Conservation (phyloP, 2,797 vertebrate genomes). For the Notamacropus eugenii region DNA sequence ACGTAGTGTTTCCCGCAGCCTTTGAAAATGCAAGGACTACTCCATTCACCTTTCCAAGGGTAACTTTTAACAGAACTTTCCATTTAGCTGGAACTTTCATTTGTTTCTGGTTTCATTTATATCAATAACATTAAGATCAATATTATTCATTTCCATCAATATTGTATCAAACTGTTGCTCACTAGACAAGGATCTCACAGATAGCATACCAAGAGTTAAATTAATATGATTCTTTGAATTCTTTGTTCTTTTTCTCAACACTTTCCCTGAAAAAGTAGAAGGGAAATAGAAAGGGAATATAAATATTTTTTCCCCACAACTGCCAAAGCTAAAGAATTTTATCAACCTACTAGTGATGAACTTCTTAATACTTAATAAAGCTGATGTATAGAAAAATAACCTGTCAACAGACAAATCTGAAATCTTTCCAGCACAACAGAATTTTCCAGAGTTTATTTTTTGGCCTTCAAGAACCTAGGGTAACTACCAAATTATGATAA, state of each 20-base stretch:
- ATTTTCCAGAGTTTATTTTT: background rate
- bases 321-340: background rate
- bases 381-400: background rate
- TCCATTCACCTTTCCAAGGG: background rate
- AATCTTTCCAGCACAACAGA: background rate
- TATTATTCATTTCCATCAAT: background rate
- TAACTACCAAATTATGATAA: too few species aligned
- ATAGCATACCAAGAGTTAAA: background rate
- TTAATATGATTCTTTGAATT: background rate
- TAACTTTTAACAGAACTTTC: background rate
- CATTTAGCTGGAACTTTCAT: background rate
- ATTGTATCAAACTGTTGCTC: background rate
- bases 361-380: background rate
- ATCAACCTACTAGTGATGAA: background rate
- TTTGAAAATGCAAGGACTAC: background rate
- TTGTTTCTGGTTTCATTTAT: background rate
- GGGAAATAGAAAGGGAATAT: background rate
- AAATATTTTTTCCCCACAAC: accelerated
- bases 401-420: background rate
- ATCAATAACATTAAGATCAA: background rate
- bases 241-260: background rate
- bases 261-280: background rate
- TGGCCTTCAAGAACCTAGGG: background rate
- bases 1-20: background rate
- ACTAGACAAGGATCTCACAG: background rate